Conservation (phyloP, 2,113 vertebrate species). For the Oxyruncus cristatus region DNA sequence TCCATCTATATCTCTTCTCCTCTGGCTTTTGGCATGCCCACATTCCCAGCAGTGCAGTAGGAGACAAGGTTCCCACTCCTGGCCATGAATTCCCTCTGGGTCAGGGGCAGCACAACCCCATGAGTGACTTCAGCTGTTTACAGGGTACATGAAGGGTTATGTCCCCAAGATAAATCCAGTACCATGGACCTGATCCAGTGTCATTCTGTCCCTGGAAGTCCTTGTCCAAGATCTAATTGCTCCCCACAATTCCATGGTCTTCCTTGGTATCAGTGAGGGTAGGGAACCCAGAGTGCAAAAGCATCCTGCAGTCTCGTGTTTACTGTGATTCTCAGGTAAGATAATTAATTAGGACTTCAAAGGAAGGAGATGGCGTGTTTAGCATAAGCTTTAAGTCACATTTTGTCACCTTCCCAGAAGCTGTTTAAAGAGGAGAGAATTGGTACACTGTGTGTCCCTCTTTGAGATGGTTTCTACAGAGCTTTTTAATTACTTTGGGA, state of each 20-base stretch:
- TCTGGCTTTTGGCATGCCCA: neutral
- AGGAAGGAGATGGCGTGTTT: neutral
- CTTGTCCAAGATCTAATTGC: neutral
- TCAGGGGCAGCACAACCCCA: accelerated
- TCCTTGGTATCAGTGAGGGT: neutral
- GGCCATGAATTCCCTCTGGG: neutral
- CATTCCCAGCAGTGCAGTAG: neutral
- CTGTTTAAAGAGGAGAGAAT: neutral
- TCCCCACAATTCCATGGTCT: neutral
- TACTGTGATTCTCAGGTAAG: neutral
- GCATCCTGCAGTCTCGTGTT: neutral
- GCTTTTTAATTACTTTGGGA: conserved; percentile 37
- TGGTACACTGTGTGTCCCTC: neutral
- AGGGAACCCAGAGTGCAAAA: neutral
- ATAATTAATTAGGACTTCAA: conserved; percentile 23
- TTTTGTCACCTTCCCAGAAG: conserved; percentile 7
- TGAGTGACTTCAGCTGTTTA: neutral
- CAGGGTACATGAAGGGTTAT: neutral
- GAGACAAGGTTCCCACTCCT: neutral
- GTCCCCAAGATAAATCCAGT: neutral
- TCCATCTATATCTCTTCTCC: neutral
- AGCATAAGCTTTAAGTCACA: neutral
- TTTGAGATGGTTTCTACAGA: neutral
- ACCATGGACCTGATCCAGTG: neutral
- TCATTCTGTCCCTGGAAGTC: neutral